phyloP scores from a whole-genome alignment of 2,888 invertebrate species.

The Plebejus melissa region DNA sequence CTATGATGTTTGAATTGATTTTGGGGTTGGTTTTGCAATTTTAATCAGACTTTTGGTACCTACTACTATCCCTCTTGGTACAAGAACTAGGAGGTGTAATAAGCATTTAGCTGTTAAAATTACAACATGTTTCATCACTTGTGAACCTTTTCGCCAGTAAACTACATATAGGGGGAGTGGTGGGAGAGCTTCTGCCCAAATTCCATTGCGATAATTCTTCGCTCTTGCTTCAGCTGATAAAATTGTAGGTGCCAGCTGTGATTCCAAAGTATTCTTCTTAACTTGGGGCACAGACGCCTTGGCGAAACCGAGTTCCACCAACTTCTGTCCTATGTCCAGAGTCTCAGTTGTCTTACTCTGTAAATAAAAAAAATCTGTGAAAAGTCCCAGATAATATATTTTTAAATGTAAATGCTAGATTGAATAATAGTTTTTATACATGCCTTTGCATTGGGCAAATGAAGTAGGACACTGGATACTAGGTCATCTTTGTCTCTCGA shows the following conservation, averaged over 20 bases:
- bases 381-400: neutral
- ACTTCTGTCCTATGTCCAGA: slow-evolving; percentile 65
- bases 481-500: slow-evolving; percentile 64
- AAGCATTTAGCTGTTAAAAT: slow-evolving; percentile 50
- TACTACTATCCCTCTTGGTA: slow-evolving; percentile 52
- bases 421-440: neutral
- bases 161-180: slow-evolving; percentile 60
- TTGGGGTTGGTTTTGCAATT: slow-evolving; percentile 53
- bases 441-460: slow-evolving; percentile 66
- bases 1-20: slow-evolving; percentile 54
- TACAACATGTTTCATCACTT: slow-evolving; percentile 45
- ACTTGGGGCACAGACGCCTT: slow-evolving; percentile 59
- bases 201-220: slow-evolving; percentile 60
- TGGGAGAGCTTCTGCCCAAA: slow-evolving; percentile 69
- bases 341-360: slow-evolving; percentile 64
- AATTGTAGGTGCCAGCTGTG: slow-evolving; percentile 58
- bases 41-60: slow-evolving; percentile 56
- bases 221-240: slow-evolving; percentile 65
- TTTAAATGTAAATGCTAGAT: neutral
- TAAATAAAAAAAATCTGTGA: slow-evolving; percentile 39
- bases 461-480: slow-evolving; percentile 64
- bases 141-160: slow-evolving; percentile 62
- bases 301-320: slow-evolving; percentile 72
- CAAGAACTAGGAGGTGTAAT: slow-evolving; percentile 46
- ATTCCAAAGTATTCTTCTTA: slow-evolving; percentile 61